Base-by-base conservation (phyloP, 2,113 vertebrate genomes). In the Cervus canadensis region DNA sequence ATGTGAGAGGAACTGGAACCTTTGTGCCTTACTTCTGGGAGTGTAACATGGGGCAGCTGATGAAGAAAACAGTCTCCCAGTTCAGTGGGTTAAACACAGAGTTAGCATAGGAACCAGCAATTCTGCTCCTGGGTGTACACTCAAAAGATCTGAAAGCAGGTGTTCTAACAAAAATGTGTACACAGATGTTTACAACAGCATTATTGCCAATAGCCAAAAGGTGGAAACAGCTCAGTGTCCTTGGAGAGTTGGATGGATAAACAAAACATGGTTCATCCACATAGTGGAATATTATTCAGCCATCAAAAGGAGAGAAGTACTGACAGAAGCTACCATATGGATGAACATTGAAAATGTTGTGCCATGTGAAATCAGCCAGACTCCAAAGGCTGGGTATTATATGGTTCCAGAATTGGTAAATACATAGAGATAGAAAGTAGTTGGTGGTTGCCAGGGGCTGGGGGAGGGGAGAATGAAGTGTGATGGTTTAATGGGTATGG, bases 121-220 rank as follows among this genome's bases (percentile, higher is more conserved):
- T 87, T 54, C 56, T 12, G 7, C 52, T 59, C 54, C 71, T 59
- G 64, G 30, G 45, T 4, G 4, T 23, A 12, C 5, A 7, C n/a
- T 74, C 19, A 0, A 17, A 23, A 79, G 92, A 62, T 64, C 36
- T 52, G 48, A n/a, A 54, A 43, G 60, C 57, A 43, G 57, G 45
- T 23, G 43, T 36, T 54, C 64, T 59, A 10, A 36, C 82, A 52
- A 13, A 52, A 25, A 26, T 2, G 4, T 43, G 30, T 28, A 12
- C 3, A 2, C 19, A 2, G 6, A 2, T 62, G 26, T 33, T 43
- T 21, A 17, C 0, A 9, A 36, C 10, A 33, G n/a, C 19, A 4
- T 59, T 11, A 6, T 11, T 54, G 4, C 25, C 71, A 13, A 6
- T 1, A 48, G 45, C 26, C n/a, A 25, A 36, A 54, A 33, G 26